Evolutionary conservation across 2,888 invertebrate species (phyloP), one percentile per base, ranked within the genome.

Genomic region (Troides aeacus): DNA sequence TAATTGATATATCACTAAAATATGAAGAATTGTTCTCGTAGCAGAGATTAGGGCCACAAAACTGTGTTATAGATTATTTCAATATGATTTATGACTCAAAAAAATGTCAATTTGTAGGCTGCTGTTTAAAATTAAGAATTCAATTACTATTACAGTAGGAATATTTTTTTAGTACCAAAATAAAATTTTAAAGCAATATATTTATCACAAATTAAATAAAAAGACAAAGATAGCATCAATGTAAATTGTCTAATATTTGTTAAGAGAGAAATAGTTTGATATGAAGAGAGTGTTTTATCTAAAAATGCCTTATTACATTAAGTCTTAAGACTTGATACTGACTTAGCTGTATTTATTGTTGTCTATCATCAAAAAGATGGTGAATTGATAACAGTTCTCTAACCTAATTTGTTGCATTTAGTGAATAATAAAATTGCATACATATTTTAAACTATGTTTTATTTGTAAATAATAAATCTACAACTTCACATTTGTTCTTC

Each of bases 371-470:
- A 81, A 80, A 73, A 72, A 77, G 81, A 75, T 79, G 83, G 83
- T 81, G 85, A 85, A 86, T 87, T 84, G 79, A 82, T 85, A 85
- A 81, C 89, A 88, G 89, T 89, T 86, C 79, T 66, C 79, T 86
- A 86, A 88, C 87, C 85, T 91, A 88, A 90, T 91, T 89, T 91
- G 92, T 92, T 92, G 92, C 92, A 92, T 92, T 92, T 92, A 92
- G 92, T 88, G 88, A 90, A 83, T 87, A 91, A 90, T 90, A 89
- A 91, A 92, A 90, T 91, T 92, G 90, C 92, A 92, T 92, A 92
- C 91, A 84, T 92, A 92, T 91, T 91, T 92, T 89, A 81, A 78
- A 71, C 71, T 69, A 76, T 80, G 73, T 82, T 85, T 84, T 79
- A 80, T 76, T 82, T 73, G 70, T 42, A 58, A 64, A 24, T 63